Conservation (phyloP, 2,113 vertebrate genomes). For the Lophochroa leadbeateri region DNA sequence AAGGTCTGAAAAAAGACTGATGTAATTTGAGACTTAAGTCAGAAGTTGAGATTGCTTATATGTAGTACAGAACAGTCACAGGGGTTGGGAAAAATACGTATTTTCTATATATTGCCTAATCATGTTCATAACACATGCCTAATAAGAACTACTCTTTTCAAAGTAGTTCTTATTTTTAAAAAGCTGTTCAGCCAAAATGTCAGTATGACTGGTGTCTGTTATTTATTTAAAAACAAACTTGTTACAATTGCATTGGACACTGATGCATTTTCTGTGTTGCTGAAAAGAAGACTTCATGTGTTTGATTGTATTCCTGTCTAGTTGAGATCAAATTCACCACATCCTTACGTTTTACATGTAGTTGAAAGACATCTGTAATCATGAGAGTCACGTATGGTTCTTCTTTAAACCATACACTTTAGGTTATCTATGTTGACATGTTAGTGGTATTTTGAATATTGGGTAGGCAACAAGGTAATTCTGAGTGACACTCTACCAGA, state of each 20-base stretch:
- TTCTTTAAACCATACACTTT: neutral
- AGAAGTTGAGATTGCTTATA: neutral
- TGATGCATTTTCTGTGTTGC: neutral
- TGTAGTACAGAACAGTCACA: neutral
- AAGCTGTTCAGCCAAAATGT: neutral
- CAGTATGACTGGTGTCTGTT: neutral
- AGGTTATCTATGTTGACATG: neutral
- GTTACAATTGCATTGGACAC: neutral
- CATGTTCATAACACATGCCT: neutral
- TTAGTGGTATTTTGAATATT: neutral
- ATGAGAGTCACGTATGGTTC: neutral
- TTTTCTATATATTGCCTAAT: neutral
- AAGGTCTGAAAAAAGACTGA: neutral
- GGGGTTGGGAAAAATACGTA: neutral
- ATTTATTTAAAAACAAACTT: neutral
- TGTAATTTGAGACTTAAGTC: neutral
- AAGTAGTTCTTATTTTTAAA: neutral
- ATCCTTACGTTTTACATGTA: neutral
- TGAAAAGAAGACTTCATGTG: neutral
- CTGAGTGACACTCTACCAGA: conserved; percentile 18
- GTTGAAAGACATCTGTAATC: neutral
- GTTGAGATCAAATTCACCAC: neutral
- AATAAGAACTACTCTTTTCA: neutral
- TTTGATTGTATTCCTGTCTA: neutral
- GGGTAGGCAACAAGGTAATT: conserved; percentile 22